Evolutionary conservation across 2,797 vertebrate species (phyloP).

Genomic region (Euthynnus affinis): DNA sequence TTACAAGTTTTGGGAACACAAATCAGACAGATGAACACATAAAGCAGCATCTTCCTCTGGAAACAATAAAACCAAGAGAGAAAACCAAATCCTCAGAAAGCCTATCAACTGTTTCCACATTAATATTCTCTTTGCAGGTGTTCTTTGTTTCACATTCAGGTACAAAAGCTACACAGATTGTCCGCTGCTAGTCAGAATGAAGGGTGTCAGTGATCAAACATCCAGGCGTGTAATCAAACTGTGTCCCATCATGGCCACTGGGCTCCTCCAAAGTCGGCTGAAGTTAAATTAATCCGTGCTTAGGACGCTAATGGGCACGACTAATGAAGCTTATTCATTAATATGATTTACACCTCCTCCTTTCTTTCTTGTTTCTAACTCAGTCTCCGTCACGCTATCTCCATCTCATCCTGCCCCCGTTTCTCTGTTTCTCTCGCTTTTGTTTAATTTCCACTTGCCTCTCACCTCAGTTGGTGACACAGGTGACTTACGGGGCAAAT

Average conservation of each 20-base stretch:
- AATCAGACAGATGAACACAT: constrained; percentile 8
- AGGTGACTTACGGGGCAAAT: constrained; percentile 67
- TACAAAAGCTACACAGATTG: constrained; percentile 21
- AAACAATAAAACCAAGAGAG: constrained; percentile 15
- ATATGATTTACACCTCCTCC: constrained; percentile 68
- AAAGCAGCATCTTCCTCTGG: not conserved
- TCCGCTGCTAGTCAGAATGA: constrained; percentile 9
- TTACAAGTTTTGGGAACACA: not conserved
- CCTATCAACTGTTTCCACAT: not conserved
- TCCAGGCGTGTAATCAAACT: constrained; percentile 61
- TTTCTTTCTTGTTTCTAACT: constrained; percentile 45
- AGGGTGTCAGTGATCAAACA: constrained; percentile 58
- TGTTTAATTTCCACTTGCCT: constrained; percentile 56
- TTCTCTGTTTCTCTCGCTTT: constrained; percentile 19
- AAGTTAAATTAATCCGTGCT: constrained; percentile 67
- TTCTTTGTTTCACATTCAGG: constrained; percentile 26
- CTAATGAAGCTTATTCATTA: constrained; percentile 76
- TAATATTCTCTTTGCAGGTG: constrained; percentile 33
- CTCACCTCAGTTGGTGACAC: constrained; percentile 44
- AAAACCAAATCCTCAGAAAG: constrained; percentile 10
- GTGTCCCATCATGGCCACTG: constrained; percentile 41
- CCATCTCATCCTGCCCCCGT: constrained; percentile 7
- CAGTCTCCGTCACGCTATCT: constrained; percentile 20
- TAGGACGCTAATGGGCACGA: constrained; percentile 64
- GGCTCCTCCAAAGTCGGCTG: constrained; percentile 54